phyloP scores from a whole-genome alignment of 2,113 vertebrate genomes.

The Solea solea region DNA sequence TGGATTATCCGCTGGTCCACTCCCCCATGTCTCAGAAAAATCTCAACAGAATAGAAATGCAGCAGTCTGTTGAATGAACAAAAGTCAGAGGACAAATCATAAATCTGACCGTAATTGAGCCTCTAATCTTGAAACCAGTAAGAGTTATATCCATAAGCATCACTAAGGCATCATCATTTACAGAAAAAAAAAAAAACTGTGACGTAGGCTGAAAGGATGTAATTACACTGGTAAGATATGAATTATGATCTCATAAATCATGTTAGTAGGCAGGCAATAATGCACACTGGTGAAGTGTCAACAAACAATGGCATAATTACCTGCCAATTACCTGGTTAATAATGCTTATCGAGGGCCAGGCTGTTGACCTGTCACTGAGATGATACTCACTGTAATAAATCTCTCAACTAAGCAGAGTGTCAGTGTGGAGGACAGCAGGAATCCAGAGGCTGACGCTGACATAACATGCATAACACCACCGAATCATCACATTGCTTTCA shows the following conservation, averaged over 20 bases:
- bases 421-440: neutral
- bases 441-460: neutral
- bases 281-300: conserved; percentile 47
- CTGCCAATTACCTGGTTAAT: conserved; percentile 71
- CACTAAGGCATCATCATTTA: too few species aligned
- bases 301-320: conserved; percentile 71
- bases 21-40: too few species aligned
- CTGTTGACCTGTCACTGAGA: conserved; percentile 44
- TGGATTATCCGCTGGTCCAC: too few species aligned
- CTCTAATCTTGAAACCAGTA: conserved; percentile 16
- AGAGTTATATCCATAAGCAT: neutral
- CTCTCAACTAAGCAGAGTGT: conserved; percentile 6
- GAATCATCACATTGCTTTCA: neutral
- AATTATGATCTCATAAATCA: conserved; percentile 74
- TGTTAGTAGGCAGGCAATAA: conserved; percentile 54
- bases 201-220: conserved; percentile 45
- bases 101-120: conserved; percentile 13
- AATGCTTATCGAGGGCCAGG: conserved; percentile 49
- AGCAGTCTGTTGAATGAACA: neutral
- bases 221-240: conserved; percentile 59
- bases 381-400: conserved; percentile 24
- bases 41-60: neutral
- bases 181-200: conserved; percentile 8
- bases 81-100: neutral
- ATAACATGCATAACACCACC: neutral